Evolutionary conservation across 1,140 invertebrate genomes (phyloP).

Genomic region (Drosophila sechellia): DNA sequence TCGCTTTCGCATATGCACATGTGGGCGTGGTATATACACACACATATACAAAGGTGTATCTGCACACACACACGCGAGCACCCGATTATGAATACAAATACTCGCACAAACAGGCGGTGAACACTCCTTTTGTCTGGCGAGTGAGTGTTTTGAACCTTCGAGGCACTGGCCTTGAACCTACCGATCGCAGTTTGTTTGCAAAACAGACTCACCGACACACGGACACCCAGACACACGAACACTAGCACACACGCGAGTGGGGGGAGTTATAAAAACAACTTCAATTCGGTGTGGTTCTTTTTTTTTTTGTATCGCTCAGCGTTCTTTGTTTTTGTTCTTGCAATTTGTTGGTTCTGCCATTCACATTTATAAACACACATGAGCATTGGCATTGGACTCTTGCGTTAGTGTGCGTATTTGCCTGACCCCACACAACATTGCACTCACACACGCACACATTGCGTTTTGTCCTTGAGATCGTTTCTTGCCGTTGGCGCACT

Average conservation of each 20-base stretch:
- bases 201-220: constrained; percentile 56
- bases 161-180: constrained; percentile 77
- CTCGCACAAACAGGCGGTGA: constrained; percentile 13
- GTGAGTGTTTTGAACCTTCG: constrained; percentile 73
- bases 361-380: constrained; percentile 34
- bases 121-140: constrained; percentile 52
- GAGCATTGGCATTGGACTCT: constrained; percentile 10
- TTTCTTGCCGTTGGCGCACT: constrained; percentile 41
- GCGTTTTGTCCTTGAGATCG: constrained; percentile 65
- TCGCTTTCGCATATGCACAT: constrained; percentile 46
- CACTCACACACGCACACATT: constrained; percentile 12
- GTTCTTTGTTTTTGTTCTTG: constrained; percentile 44
- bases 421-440: constrained; percentile 79
- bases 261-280: constrained; percentile 61
- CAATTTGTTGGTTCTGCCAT: constrained; percentile 50
- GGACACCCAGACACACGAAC: constrained; percentile 10
- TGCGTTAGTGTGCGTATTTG: constrained; percentile 44
- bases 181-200: constrained; percentile 64
- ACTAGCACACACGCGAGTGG: constrained; percentile 25
- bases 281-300: constrained; percentile 12
- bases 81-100: constrained; percentile 33
- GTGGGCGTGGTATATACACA: constrained; percentile 48
- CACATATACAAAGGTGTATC: background rate
- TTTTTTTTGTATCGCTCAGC: constrained; percentile 13
- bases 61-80: background rate